Evolutionary conservation across 2,797 vertebrate species (phyloP).

Genomic region (Tapera naevia): DNA sequence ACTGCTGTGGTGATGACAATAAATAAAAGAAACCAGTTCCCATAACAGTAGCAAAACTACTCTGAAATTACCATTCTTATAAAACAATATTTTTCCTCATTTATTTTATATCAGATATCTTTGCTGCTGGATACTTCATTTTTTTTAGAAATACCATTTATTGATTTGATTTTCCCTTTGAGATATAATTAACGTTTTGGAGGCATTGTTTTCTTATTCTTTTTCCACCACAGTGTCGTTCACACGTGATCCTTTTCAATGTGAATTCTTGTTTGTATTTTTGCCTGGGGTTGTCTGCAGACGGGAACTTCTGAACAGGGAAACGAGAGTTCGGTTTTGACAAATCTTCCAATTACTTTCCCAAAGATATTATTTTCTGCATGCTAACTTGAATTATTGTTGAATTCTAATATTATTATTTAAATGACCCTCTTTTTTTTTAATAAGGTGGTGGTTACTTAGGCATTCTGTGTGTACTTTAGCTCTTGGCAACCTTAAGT

Average conservation of each 20-base stretch:
- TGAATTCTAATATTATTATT: neutral
- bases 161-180: slow-evolving; percentile 37
- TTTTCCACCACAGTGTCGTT: neutral
- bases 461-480: slow-evolving; percentile 51
- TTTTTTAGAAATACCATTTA: slow-evolving; percentile 20
- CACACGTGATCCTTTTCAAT: neutral
- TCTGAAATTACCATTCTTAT: slow-evolving; percentile 3
- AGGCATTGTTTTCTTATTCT: slow-evolving; percentile 3
- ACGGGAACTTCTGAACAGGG: neutral
- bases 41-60: neutral
- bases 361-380: slow-evolving; percentile 14
- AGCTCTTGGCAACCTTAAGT: slow-evolving; percentile 59
- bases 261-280: neutral
- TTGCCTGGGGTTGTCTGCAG: neutral
- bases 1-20: neutral
- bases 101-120: neutral
- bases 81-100: neutral
- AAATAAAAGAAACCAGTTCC: neutral
- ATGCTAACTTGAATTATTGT: neutral
- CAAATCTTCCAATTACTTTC: slow-evolving; percentile 11
- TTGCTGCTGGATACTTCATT: neutral
- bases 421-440: neutral
- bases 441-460: slow-evolving; percentile 63
- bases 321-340: slow-evolving; percentile 8
- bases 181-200: slow-evolving; percentile 47